phyloP scores from a whole-genome alignment of 2,888 invertebrate genomes.

The Hylaea fasciaria region DNA sequence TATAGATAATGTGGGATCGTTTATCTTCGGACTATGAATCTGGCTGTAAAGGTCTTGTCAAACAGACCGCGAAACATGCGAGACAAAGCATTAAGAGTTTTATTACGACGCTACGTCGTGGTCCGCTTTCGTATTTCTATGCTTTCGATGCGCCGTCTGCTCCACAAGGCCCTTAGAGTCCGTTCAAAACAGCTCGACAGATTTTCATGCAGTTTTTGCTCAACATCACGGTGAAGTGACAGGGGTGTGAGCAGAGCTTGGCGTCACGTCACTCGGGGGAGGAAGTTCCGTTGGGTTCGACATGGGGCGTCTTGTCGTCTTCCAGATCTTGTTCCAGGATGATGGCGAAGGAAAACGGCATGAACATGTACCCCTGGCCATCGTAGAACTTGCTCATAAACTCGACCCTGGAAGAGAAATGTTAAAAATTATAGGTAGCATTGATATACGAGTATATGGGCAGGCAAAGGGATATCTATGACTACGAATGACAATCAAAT shows the following conservation, averaged over 20 bases:
- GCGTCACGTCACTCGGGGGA: constrained; percentile 65
- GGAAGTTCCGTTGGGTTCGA: constrained; percentile 58
- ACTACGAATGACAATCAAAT: too few species aligned
- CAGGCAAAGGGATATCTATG: too few species aligned
- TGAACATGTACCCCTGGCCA: constrained; percentile 89
- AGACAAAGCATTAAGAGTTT: too few species aligned
- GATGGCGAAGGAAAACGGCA: constrained; percentile 90
- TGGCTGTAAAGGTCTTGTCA: too few species aligned
- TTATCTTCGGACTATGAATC: too few species aligned
- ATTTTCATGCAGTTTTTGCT: not conserved
- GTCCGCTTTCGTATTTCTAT: too few species aligned
- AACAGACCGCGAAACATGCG: too few species aligned
- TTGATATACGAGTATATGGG: too few species aligned
- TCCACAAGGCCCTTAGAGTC: not conserved
- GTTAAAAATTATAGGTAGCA: too few species aligned
- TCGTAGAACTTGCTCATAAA: constrained; percentile 98
- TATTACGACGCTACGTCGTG: too few species aligned
- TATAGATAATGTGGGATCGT: too few species aligned
- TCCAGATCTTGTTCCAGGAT: constrained; percentile 84
- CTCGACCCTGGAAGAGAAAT: constrained; percentile 90
- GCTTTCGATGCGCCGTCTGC: too few species aligned
- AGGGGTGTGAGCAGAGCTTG: constrained; percentile 38
- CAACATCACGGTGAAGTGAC: constrained; percentile 1
- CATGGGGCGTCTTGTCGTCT: constrained; percentile 58
- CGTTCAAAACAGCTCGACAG: not conserved